Conservation (phyloP, 2,888 invertebrate genomes). For the Drosophila sordidula region DNA sequence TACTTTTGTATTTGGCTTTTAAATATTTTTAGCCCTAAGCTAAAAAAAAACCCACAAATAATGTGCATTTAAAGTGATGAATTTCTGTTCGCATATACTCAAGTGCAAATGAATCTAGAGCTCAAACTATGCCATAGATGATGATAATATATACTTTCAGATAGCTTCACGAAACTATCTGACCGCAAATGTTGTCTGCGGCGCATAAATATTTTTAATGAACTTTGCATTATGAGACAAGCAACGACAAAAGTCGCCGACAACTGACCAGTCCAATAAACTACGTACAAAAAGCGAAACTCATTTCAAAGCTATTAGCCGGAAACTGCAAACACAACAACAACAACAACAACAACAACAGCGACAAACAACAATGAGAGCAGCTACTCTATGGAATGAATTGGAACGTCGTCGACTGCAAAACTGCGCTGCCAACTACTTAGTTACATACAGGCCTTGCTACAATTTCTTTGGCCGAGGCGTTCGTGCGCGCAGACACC, state of each 20-base stretch:
- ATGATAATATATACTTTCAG: slow-evolving; percentile 14
- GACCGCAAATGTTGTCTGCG: slow-evolving; percentile 51
- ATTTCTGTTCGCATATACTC: not conserved
- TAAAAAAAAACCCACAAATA: too few species aligned
- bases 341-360: slow-evolving; percentile 10
- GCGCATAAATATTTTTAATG: slow-evolving; percentile 45
- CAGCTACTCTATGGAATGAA: slow-evolving; percentile 14
- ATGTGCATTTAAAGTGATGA: not conserved
- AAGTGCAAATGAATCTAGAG: not conserved
- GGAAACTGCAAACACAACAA: slow-evolving; percentile 49
- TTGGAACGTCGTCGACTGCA: slow-evolving; percentile 17
- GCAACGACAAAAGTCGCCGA: slow-evolving; percentile 5
- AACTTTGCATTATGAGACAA: slow-evolving; percentile 43
- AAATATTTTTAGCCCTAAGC: too few species aligned
- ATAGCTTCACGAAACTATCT: slow-evolving; percentile 25
- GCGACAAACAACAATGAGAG: slow-evolving; percentile 13
- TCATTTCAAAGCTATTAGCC: slow-evolving; percentile 77
- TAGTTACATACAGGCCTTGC: slow-evolving; percentile 32
- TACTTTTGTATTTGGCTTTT: too few species aligned
- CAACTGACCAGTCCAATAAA: slow-evolving; percentile 37
- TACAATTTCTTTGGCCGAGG: slow-evolving; percentile 39
- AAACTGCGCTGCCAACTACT: slow-evolving; percentile 29
- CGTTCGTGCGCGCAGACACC: slow-evolving; percentile 51
- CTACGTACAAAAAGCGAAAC: slow-evolving; percentile 61
- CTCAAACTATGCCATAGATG: not conserved